Evolutionary conservation across 2,113 vertebrate species (phyloP).

Genomic region (Apodemus speciosus): DNA sequence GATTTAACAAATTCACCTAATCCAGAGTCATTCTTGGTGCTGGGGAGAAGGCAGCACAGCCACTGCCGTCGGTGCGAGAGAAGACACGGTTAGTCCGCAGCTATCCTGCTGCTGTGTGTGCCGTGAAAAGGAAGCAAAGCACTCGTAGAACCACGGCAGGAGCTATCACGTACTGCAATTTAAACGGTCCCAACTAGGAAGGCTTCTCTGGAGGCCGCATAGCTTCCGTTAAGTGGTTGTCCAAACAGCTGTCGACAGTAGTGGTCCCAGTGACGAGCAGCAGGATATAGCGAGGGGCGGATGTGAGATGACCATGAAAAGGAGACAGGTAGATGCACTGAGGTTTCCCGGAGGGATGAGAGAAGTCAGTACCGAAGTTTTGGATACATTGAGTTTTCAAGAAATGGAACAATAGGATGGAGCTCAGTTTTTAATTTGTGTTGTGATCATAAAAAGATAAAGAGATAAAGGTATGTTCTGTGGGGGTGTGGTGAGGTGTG

Average conservation of each 20-base stretch:
- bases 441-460: no score
- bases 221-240: neutral
- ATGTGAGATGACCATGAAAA: neutral
- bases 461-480: no score
- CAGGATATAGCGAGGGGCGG: neutral
- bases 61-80: neutral
- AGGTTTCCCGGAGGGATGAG: neutral
- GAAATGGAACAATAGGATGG: neutral
- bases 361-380: neutral
- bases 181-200: neutral
- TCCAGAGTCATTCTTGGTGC: neutral
- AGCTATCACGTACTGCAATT: neutral
- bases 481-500: no score
- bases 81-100: neutral
- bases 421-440: neutral
- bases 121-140: conserved; percentile 20
- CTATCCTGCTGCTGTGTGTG: neutral
- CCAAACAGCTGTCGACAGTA: neutral
- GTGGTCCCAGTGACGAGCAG: neutral
- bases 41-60: neutral
- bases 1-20: neutral
- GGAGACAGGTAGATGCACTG: neutral
- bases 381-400: conserved; percentile 17
- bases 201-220: neutral
- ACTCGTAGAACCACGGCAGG: neutral